Evolutionary conservation across 1,140 invertebrate species (phyloP).

Genomic region (Hirudo medicinalis): DNA sequence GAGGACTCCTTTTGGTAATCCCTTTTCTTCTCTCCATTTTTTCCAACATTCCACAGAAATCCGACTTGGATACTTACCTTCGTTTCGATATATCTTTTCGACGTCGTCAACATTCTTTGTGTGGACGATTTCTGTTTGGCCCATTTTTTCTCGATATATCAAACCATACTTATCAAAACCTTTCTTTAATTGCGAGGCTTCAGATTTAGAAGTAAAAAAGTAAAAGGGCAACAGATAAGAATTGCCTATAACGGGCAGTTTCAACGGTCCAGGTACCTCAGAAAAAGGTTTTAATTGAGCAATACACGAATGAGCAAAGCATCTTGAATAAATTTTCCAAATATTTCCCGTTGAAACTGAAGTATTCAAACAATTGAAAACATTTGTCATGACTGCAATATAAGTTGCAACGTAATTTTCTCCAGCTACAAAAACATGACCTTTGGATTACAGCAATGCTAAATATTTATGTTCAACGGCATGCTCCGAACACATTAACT

Average conservation of each 20-base stretch:
- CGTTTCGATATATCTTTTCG: background rate
- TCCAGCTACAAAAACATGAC: too few species aligned
- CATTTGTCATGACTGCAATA: too few species aligned
- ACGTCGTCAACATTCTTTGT: background rate
- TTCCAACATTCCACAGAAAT: conserved; percentile 9
- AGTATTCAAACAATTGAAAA: too few species aligned
- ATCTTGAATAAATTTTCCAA: too few species aligned
- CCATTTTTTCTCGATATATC: background rate
- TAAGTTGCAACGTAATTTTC: too few species aligned
- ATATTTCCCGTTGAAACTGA: too few species aligned
- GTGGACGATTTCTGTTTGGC: background rate
- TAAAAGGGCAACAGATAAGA: background rate
- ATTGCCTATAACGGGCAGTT: conserved; percentile 9
- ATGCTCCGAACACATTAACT: too few species aligned
- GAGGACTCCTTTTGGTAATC: conserved; percentile 4
- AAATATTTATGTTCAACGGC: too few species aligned
- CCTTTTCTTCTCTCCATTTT: background rate
- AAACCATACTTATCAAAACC: conserved; percentile 8
- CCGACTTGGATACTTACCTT: conserved; percentile 13
- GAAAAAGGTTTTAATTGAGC: conserved; percentile 13
- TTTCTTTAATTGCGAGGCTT: background rate
- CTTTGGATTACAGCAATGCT: too few species aligned
- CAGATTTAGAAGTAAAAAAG: background rate
- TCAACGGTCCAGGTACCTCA: background rate
- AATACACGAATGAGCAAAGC: too few species aligned